phyloP scores from a whole-genome alignment of 1,140 invertebrate species.

The Drosophila baimaii region DNA sequence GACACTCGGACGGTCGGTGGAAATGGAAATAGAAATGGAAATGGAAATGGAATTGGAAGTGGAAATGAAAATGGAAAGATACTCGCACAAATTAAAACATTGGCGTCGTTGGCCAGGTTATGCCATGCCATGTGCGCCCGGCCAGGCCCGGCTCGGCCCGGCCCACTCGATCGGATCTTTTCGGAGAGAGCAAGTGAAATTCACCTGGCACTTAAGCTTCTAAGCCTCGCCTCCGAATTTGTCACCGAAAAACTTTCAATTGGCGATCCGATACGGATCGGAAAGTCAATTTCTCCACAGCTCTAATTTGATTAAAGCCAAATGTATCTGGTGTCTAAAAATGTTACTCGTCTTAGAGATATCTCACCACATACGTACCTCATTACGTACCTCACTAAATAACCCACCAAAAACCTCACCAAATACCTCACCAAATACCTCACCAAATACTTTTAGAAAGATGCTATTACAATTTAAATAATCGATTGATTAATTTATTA shows the following conservation, averaged over 20 bases:
- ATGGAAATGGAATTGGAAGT: conserved; percentile 37
- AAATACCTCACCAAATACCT: too few relatives aligned
- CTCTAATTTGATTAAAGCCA: conserved; percentile 14
- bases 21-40: conserved; percentile 49
- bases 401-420: too few relatives aligned
- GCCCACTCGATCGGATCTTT: conserved; percentile 39
- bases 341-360: background rate
- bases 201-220: conserved; percentile 46
- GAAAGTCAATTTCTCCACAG: conserved; percentile 41
- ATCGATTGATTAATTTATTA: too few relatives aligned
- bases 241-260: conserved; percentile 44
- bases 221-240: conserved; percentile 39
- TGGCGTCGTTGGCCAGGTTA: background rate
- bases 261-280: background rate
- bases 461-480: too few relatives aligned
- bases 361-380: background rate
- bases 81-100: conserved; percentile 68
- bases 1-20: conserved; percentile 40
- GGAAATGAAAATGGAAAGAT: conserved; percentile 47
- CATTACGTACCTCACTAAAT: too few relatives aligned
- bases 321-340: conserved; percentile 6
- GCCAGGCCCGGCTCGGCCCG: too few relatives aligned
- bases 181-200: conserved; percentile 65
- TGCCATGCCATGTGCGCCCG: too few relatives aligned
- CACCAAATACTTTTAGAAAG: too few relatives aligned